These are phyloP conservation scores for Drosophila sp. DNA, from an alignment of 1,140 invertebrate genomes.

Conservation along the genomic window DNA sequence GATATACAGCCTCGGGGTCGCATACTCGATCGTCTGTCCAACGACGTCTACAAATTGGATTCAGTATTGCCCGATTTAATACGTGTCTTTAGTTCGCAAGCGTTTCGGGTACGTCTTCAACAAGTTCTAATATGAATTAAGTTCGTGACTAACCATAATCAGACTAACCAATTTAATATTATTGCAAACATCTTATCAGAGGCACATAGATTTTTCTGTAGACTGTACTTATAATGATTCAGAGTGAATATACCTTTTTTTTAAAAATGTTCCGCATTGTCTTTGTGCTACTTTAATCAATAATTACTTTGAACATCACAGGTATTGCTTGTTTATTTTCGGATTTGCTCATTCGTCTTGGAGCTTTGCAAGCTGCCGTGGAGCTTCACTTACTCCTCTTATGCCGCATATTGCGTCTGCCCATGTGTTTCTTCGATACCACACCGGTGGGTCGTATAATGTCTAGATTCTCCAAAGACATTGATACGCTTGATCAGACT, in stretches of 20 bases:
- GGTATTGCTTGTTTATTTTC: constrained; percentile 88
- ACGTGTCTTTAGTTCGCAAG: constrained; percentile 79
- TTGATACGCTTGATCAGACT: constrained; percentile 89
- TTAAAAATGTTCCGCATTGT: background rate
- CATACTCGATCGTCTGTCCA: constrained; percentile 90
- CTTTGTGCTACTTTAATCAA: background rate
- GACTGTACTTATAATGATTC: constrained; percentile 20
- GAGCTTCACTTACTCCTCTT: constrained; percentile 92
- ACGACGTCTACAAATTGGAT: constrained; percentile 90
- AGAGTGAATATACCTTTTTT: background rate
- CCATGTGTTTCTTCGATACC: constrained; percentile 94
- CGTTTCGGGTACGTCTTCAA: constrained; percentile 80
- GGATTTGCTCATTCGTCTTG: constrained; percentile 90
- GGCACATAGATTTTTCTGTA: constrained; percentile 31
- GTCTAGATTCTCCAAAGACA: constrained; percentile 94
- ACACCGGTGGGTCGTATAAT: constrained; percentile 94
- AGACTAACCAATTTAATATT: constrained; percentile 27
- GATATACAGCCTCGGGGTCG: constrained; percentile 90
- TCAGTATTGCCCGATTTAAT: constrained; percentile 84
- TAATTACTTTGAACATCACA: constrained; percentile 35
- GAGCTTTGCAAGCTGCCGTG: constrained; percentile 89
- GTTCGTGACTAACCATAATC: constrained; percentile 51
- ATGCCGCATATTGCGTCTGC: constrained; percentile 89
- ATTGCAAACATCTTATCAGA: constrained; percentile 8
- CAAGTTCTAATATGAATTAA: background rate